These are phyloP conservation scores for Drosophila leonis DNA, from an alignment of 2,888 invertebrate genomes.

Conservation along the genomic window DNA sequence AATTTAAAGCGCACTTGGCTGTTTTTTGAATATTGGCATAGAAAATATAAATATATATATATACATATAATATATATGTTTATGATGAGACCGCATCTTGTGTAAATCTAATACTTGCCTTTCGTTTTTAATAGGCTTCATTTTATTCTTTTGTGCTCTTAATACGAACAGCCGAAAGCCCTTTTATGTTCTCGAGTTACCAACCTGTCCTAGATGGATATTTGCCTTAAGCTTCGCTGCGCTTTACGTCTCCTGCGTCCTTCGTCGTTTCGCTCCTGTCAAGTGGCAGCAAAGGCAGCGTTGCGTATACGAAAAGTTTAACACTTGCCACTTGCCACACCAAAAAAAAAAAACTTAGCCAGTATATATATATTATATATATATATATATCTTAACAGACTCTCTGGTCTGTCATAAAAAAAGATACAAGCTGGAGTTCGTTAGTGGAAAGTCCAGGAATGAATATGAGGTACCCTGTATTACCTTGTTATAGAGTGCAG, in stretches of 20 bases:
- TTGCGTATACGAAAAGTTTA: slow-evolving; percentile 59
- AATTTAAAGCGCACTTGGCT: slow-evolving; percentile 27
- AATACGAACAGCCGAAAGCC: slow-evolving; percentile 39
- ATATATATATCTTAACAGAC: slow-evolving; percentile 37
- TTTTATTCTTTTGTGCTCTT: slow-evolving; percentile 54
- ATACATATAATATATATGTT: slow-evolving; percentile 4
- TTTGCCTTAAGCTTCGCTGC: slow-evolving; percentile 48
- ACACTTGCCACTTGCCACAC: slow-evolving; percentile 59
- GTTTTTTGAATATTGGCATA: slow-evolving; percentile 17
- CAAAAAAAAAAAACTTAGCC: slow-evolving; percentile 32
- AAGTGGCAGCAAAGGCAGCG: slow-evolving; percentile 35
- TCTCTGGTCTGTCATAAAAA: slow-evolving; percentile 17
- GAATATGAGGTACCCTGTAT: not conserved
- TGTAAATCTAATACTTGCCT: slow-evolving; percentile 53
- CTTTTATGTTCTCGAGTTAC: slow-evolving; percentile 73
- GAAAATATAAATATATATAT: not conserved
- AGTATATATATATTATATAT: slow-evolving; percentile 12
- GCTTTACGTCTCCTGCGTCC: not conserved
- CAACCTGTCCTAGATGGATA: slow-evolving; percentile 52
- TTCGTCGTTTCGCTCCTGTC: slow-evolving; percentile 29
- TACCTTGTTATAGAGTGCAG: not conserved
- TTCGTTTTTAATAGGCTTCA: slow-evolving; percentile 58
- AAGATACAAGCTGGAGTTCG: not conserved
- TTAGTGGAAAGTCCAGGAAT: not conserved
- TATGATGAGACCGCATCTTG: slow-evolving; percentile 22